These are phyloP conservation scores for Macrotrachela quadricornifera DNA, from an alignment of 1,140 invertebrate genomes.

Conservation along the genomic window DNA sequence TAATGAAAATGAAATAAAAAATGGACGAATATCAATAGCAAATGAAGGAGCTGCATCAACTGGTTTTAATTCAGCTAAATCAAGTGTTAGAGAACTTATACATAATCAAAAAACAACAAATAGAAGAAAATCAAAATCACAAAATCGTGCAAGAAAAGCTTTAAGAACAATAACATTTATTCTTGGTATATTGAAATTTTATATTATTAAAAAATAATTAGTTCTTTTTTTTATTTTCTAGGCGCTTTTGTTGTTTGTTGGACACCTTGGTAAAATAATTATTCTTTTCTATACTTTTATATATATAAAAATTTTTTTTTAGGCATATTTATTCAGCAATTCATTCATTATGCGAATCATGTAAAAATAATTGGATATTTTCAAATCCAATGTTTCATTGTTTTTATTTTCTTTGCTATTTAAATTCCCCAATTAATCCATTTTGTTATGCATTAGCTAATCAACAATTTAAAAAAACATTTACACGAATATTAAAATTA, in stretches of 20 bases:
- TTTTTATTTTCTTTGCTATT: constrained; percentile 10
- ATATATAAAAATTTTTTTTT: too few species aligned
- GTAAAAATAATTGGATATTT: not conserved
- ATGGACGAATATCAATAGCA: too few species aligned
- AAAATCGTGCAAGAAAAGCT: constrained; percentile 83
- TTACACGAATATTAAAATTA: constrained; percentile 44
- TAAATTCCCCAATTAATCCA: constrained; percentile 59
- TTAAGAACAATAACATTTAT: constrained; percentile 96
- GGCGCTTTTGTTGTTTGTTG: constrained; percentile 93
- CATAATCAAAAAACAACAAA: too few species aligned
- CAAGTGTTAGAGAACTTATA: too few species aligned
- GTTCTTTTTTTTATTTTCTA: constrained; percentile 49
- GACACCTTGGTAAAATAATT: constrained; percentile 91
- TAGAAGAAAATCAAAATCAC: not conserved
- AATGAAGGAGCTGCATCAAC: too few species aligned
- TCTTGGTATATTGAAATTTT: constrained; percentile 66
- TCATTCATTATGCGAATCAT: not conserved
- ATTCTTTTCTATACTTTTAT: constrained; percentile 42
- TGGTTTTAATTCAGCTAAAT: too few species aligned
- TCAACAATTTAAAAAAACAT: constrained; percentile 97
- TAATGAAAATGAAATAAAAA: too few species aligned
- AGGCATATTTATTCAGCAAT: too few species aligned
- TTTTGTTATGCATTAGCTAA: constrained; percentile 96
- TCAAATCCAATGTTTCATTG: constrained; percentile 8
- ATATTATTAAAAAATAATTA: too few species aligned